Evolutionary conservation across 1,140 invertebrate genomes (phyloP), one percentile per base, ranked within the genome.

Genomic region (Planococcus citri): DNA sequence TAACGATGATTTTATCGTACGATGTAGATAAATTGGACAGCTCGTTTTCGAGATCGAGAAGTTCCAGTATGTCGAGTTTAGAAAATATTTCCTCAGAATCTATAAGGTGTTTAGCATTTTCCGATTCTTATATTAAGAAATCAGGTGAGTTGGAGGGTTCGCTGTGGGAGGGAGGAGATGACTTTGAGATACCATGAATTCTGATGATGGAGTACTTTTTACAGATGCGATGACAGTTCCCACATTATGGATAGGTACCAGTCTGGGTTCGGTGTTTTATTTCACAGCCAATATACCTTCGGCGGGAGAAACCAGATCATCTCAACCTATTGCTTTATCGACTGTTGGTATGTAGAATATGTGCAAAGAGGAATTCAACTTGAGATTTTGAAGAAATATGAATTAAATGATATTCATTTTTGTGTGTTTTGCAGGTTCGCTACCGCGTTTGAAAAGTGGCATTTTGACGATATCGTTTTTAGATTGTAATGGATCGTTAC

Each of bases 81-180:
- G 95, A 97, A 81, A 96, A 95, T 83, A 95, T 96, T 80, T 89
- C 88, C 74, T 90, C 90, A 74, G 95, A 98, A 84, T 90, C 94
- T 77, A 90, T 98, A 77, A 93, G 94, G 82, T 96, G 91, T 83
- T 85, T 98, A 79, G 88, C 88, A 74, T 97, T 98, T 82, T 92
- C 92, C 76, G 95, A 97, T 81, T 94, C 94, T 74, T 97, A 92
- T 80, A 89, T 91, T 69, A 92, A 91, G 79, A 95, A 94, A 84
- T 90, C 87, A 81, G 94, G 94, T 95, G 17, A 17, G 41, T 51
- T 9, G 2, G 41, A 51, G 12, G 10, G n/a, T n/a, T n/a, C n/a
- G n/a, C n/a, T n/a, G n/a, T 51, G 41, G 29, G 12, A 3, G 12
- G 12, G 12, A 33, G 29, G 29, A 33, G 29, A 51, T 3, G 41